Evolutionary conservation across 2,797 vertebrate species (phyloP), one percentile per base, ranked within the genome.

Genomic region (Hippopotamyrus pictus): DNA sequence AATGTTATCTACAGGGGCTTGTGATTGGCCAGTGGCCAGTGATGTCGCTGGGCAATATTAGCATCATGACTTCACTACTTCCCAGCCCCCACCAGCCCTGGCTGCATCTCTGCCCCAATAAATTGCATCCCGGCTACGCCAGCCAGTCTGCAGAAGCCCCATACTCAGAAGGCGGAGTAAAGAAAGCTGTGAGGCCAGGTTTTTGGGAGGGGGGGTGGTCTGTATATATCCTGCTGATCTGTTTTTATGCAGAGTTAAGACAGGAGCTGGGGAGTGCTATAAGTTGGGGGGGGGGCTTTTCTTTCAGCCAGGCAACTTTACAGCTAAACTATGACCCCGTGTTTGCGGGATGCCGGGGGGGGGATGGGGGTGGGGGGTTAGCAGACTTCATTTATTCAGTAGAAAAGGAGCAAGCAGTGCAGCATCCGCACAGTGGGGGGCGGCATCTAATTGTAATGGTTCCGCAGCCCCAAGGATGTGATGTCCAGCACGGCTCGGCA

Each of bases 161-260:
- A 6, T 8, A 54, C 33, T 4, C 11, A 48, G n/a, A 65, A 65
- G 69, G 57, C 5, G 3, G 57, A 14, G 22, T n/a, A 88, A 69
- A 88, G 22, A 46, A 88, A 88, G 86, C 86, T n/a, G 3, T 7
- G 8, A 57, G 50, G 29, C 17, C 82, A 51, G 76, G 17, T 82
- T 82, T 73, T 29, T 29, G 1, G 5, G 25, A 86, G 86, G 83
- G 90, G 88, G 3, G 14, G 90, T 82, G 25, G 88, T 57, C 65
- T 53, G 89, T 76, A 88, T 88, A 65, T 76, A 86, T 90, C 88
- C 90, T 88, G 87, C 88, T 90, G 88, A n/a, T 44, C 53, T 86
- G 86, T 51, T 88, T 89, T 86, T 90, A 89, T 88, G 65, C 88
- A 89, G 87, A 86, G 65, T 57, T 62, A 51, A 87, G 48, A 57